Base-by-base conservation (phyloP, 2,797 vertebrate genomes). In the Hyperoplus lanceolatus region DNA sequence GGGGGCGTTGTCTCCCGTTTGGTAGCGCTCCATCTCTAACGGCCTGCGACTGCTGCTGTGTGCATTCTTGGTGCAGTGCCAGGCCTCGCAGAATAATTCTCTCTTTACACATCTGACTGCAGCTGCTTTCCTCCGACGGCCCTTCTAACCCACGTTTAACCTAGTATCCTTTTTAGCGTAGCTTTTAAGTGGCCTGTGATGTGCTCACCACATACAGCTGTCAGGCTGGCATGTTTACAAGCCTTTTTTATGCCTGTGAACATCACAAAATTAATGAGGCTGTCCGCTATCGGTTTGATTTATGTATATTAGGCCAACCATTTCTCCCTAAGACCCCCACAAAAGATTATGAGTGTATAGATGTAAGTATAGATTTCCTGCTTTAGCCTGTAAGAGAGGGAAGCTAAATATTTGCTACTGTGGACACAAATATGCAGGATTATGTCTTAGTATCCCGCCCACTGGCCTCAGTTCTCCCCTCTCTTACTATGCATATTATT, bases 51-150 rank as follows among this genome's bases (percentile, higher is more conserved):
- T 90, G 87, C 90, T 90, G 83, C 90, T 90, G 83, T 87, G 82
- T 89, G 89, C 91, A 90, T 94, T 94, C 86, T 92, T 94, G 93
- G 81, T 91, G 70, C 54, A 7, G 46, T 14, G 93, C 94, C 93
- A 94, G 29, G 86, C 73, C 66, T 79, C 53, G 9, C 86, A 77
- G 77, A 91, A 85, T 88, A 88, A 87, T 90, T 90, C 85, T 89
- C 84, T 81, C 77, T 81, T 81, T 86, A 73, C 84, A 91, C 90
- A 92, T 93, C 89, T 92, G 21, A 21, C 21, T 21, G 86, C 89
- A 89, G 88, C 88, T 84, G 90, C 85, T 72, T 70, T 83, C 71
- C 72, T 80, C 73, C 65, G 10, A 45, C 63, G 58, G 58, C 69
- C 74, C 16, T 64, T 14, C 16, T 65, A 12, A 51, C n/a, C 60